These are phyloP conservation scores for Drosophila histrio DNA, from an alignment of 2,888 invertebrate species.

Conservation along the genomic window DNA sequence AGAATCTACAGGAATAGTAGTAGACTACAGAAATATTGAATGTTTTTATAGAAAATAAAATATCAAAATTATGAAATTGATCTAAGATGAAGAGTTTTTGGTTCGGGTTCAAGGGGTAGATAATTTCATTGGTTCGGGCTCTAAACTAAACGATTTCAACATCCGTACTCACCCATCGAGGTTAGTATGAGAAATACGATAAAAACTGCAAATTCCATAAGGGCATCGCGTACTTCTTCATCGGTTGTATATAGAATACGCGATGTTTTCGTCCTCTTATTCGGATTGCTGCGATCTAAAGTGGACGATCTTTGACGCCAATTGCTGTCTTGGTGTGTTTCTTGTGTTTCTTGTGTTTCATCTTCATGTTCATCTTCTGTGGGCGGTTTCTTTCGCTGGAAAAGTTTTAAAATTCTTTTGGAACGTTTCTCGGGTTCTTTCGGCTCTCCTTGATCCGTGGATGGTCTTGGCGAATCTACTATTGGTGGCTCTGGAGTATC, in stretches of 20 bases:
- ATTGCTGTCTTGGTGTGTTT: neutral
- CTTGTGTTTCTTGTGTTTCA: too few species aligned
- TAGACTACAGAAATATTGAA: too few species aligned
- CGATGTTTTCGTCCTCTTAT: constrained; percentile 10
- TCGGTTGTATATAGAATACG: constrained; percentile 61
- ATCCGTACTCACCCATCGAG: constrained; percentile 50
- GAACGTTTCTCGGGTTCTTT: neutral
- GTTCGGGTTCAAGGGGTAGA: too few species aligned
- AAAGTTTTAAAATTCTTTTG: neutral
- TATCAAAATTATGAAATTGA: too few species aligned
- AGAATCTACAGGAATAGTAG: too few species aligned
- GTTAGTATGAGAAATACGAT: constrained; percentile 65
- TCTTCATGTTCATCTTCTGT: neutral
- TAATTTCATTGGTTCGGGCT: too few species aligned
- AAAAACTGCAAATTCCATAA: constrained; percentile 63
- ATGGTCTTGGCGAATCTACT: neutral
- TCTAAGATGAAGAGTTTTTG: too few species aligned
- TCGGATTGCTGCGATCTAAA: neutral
- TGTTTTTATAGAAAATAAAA: too few species aligned
- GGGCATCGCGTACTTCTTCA: constrained; percentile 71
- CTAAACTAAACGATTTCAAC: too few species aligned
- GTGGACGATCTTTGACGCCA: neutral
- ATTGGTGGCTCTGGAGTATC: neutral
- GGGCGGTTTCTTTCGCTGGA: neutral
- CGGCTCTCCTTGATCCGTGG: neutral